Evolutionary conservation across 2,113 vertebrate genomes (phyloP), one percentile per base, ranked within the genome.

Genomic region (Melospiza melodia): DNA sequence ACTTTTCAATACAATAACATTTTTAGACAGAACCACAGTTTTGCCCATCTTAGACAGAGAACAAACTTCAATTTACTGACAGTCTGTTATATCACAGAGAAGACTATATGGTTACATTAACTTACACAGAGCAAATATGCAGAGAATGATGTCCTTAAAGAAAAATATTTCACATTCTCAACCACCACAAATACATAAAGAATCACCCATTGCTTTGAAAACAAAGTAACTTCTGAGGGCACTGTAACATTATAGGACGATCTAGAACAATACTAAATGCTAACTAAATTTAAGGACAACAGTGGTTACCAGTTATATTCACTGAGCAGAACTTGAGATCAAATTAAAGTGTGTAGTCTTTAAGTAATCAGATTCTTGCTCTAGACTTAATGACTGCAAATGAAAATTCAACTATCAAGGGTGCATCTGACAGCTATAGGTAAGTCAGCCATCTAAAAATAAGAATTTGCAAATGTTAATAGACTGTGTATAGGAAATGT

Each of bases 391-490:
- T 48, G 84, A 89, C 43, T 85, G 54, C 68, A 89, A 94, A 91
- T 57, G 44, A 79, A 76, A 89, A 95, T 62, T 85, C 89, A 94
- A 35, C 61, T 89, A 63, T 75, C 86, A 89, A 71, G 84, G 89
- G 80, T 89, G 39, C 63, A 79, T 72, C 81, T 79, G 67, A 91
- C 85, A 83, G 78, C 74, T 91, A 87, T 8, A 89, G 84, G 15
- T 54, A 84, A 95, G 87, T 69, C 33, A 6, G 43, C 54, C 90
- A 91, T 65, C 87, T 85, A 82, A 96, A 95, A 93, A 73, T 73
- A 91, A 91, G 67, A 85, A 94, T 71, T 51, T 79, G 62, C 39
- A 96, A 93, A 95, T 96, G 89, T 92, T 96, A 93, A 85, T 90
- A 95, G 59, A 91, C 54, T 76, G 39, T 86, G 77, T 89, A 71